Conservation (phyloP, 37 sponge, comb jelly and placozoan species). For the Cliona cf. orientalis region DNA sequence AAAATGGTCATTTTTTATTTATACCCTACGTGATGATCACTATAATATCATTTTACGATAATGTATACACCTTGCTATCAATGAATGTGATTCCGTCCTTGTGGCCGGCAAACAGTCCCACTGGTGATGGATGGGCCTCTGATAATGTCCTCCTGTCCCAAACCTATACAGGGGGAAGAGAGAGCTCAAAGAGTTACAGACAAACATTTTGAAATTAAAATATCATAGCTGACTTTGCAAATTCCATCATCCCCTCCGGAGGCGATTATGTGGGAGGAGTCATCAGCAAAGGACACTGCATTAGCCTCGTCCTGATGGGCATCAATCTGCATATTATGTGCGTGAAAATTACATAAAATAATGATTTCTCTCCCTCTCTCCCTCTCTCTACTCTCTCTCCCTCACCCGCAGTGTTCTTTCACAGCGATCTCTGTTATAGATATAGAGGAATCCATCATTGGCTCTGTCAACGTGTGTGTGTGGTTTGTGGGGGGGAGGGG, state of each 20-base stretch:
- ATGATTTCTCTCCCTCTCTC: background rate
- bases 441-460: conserved; percentile 79
- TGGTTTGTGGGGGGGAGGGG: background rate
- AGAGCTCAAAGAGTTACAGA: background rate
- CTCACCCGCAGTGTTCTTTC: conserved; percentile 57
- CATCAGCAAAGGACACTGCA: conserved; percentile 62
- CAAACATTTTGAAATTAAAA: background rate
- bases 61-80: conserved; percentile 85
- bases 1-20: background rate
- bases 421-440: conserved; percentile 62
- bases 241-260: conserved; percentile 78
- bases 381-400: no score
- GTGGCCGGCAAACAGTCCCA: conserved; percentile 90
- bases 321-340: conserved; percentile 65
- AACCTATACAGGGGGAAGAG: conserved; percentile 37
- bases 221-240: conserved; percentile 28
- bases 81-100: conserved; percentile 85
- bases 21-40: background rate
- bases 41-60: no score
- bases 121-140: conserved; percentile 61
- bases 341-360: background rate
- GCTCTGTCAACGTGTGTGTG: conserved; percentile 49
- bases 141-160: conserved; percentile 85
- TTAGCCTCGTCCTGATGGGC: conserved; percentile 86
- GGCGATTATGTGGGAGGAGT: conserved; percentile 65